Evolutionary conservation across 2,888 invertebrate species (phyloP).

Genomic region (Lysandra bellargus): DNA sequence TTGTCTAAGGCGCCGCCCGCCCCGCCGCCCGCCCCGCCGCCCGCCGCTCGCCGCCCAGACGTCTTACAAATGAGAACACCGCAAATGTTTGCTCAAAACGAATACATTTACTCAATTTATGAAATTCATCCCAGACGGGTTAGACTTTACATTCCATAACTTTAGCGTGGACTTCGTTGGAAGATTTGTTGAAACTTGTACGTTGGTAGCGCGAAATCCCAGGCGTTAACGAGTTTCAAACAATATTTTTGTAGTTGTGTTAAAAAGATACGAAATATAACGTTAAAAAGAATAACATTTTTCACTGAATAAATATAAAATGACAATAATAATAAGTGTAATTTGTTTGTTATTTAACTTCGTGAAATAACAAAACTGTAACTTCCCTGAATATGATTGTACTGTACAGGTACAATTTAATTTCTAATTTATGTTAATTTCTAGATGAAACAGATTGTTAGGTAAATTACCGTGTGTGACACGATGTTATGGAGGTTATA

Average conservation of each 20-base stretch:
- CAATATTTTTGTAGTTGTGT: background rate
- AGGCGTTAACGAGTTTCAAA: background rate
- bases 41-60: conserved; percentile 52
- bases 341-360: too few species aligned
- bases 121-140: conserved; percentile 25
- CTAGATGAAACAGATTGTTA: background rate
- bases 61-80: conserved; percentile 71
- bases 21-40: background rate
- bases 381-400: background rate
- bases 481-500: conserved; percentile 58
- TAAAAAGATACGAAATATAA: too few species aligned
- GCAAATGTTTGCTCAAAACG: conserved; percentile 64
- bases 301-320: too few species aligned
- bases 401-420: background rate
- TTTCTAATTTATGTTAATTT: conserved; percentile 8
- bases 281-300: too few species aligned
- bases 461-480: conserved; percentile 14
- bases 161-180: background rate
- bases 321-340: too few species aligned
- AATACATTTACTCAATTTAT: conserved; percentile 41
- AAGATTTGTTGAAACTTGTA: background rate
- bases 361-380: too few species aligned
- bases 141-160: conserved; percentile 28
- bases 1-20: conserved; percentile 66
- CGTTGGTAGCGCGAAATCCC: background rate